Evolutionary conservation across 1,140 invertebrate species (phyloP), one percentile per base, ranked within the genome.

Genomic region (Chironomus striatipennis): DNA sequence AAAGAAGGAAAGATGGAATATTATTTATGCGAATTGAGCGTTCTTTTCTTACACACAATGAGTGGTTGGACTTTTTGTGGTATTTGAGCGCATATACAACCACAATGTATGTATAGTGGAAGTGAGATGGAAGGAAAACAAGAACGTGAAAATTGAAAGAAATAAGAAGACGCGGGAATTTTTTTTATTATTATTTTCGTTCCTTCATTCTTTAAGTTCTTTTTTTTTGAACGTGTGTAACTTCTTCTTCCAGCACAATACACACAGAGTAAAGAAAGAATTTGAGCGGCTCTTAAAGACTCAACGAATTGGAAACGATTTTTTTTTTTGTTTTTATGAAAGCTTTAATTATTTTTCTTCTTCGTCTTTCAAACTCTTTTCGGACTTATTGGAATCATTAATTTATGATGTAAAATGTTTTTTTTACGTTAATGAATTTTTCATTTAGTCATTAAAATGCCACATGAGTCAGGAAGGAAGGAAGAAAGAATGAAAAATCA

Each of bases 121-220:
- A 57, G 47, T n/a, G 47, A 57, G 47, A 57, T 57, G 12, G 47
- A 57, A 57, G 9, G 24, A 57, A 57, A 57, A 57, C 47, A 57
- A 57, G 47, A 57, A 57, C 47, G 47, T 57, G 47, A 57, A 57
- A 57, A 57, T 57, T 57, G 47, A 57, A 57, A 57, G 12, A 57
- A 57, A 57, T n/a, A 57, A 57, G 47, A 57, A 57, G 47, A 57
- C 47, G 47, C 47, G 47, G 47, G 47, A 57, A 57, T 57, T 57
- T 57, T 43, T 43, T 57, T 34, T 34, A 34, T 34, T 34, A 34
- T 34, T 34, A 34, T 34, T 34, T 34, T 34, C 24, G 5, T 34
- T 57, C 47, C 47, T 57, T 57, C 8, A 57, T 57, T 57, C 47
- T 57, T 57, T 57, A 57, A 12, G n/a, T 57, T n/a, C 47, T 57